Percentiles rank a stretch among this genome's conserved stretches.
Conservation (phyloP, 2,888 invertebrate genomes). For the Hartigia nigra region DNA sequence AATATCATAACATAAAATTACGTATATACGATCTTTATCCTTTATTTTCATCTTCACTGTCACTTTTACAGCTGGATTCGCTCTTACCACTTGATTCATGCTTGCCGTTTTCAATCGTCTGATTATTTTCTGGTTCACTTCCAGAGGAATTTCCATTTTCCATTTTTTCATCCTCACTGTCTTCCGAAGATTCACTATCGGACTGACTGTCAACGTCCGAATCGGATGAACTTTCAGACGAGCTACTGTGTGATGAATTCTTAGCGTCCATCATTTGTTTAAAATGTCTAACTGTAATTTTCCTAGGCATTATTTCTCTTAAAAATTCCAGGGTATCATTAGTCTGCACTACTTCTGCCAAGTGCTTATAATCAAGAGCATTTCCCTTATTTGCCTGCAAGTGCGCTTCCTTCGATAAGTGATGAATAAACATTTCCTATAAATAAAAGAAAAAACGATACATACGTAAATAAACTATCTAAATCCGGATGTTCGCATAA, state of each 20-base stretch:
- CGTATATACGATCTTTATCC: constrained; percentile 19
- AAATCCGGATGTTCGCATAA: too few species aligned
- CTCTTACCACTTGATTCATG: constrained; percentile 49
- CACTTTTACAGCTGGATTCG: constrained; percentile 51
- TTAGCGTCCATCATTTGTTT: constrained; percentile 76
- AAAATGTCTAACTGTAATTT: constrained; percentile 77
- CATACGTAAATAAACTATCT: background rate
- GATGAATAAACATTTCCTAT: constrained; percentile 77
- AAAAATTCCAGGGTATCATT: constrained; percentile 77
- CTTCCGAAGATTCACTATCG: constrained; percentile 52
- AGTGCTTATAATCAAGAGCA: constrained; percentile 76
- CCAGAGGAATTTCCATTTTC: constrained; percentile 43
- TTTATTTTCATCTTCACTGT: constrained; percentile 53
- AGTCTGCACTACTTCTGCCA: constrained; percentile 77
- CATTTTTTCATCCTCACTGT: constrained; percentile 37
- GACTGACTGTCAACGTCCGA: constrained; percentile 61
- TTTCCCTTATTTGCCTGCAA: constrained; percentile 68
- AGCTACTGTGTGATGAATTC: constrained; percentile 38
- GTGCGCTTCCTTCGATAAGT: constrained; percentile 74
- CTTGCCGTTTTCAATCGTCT: constrained; percentile 52
- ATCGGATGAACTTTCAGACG: constrained; percentile 53
- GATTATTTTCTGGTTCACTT: constrained; percentile 45
- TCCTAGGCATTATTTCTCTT: constrained; percentile 79
- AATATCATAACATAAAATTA: background rate
- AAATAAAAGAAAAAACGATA: background rate